Evolutionary conservation across 2,113 vertebrate species (phyloP).

Genomic region (Euleptes europaea): DNA sequence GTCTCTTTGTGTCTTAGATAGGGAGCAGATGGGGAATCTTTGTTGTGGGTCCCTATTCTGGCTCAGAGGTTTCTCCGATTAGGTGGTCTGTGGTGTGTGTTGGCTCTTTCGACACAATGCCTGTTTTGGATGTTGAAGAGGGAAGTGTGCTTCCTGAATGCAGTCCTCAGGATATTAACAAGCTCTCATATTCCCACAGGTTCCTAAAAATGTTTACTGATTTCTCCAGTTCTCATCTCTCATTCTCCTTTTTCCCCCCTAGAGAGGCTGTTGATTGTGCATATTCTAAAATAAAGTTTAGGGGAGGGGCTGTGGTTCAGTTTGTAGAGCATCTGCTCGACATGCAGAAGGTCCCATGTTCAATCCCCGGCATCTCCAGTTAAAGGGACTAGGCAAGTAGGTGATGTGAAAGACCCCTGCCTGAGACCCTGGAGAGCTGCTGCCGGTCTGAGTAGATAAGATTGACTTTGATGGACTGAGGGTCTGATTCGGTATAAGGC

Average conservation of each 20-base stretch:
- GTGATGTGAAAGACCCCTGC: no score
- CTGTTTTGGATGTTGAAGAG: slow-evolving; percentile 38
- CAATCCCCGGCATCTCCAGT: no score
- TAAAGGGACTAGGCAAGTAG: no score
- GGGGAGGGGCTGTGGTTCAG: no score
- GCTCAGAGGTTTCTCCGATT: slow-evolving; percentile 23
- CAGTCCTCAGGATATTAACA: slow-evolving; percentile 46
- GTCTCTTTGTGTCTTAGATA: slow-evolving; percentile 14
- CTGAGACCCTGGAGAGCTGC: no score
- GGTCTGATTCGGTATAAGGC: no score
- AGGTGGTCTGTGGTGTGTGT: slow-evolving; percentile 36
- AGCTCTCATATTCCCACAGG: slow-evolving; percentile 52
- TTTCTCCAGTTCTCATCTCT: slow-evolving; percentile 2
- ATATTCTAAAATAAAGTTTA: slow-evolving; percentile 1
- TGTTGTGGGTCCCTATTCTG: slow-evolving; percentile 8
- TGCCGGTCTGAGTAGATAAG: no score
- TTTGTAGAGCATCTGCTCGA: no score
- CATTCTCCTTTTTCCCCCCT: rapidly evolving
- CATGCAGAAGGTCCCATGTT: no score
- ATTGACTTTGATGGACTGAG: no score
- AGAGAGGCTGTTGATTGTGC: background rate
- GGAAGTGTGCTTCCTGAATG: slow-evolving; percentile 40
- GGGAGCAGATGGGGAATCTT: background rate
- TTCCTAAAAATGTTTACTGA: slow-evolving; percentile 20
- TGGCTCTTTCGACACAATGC: slow-evolving; percentile 38